These are phyloP conservation scores for Oreotragus oreotragus DNA, from an alignment of 2,113 vertebrate genomes.

Conservation along the genomic window DNA sequence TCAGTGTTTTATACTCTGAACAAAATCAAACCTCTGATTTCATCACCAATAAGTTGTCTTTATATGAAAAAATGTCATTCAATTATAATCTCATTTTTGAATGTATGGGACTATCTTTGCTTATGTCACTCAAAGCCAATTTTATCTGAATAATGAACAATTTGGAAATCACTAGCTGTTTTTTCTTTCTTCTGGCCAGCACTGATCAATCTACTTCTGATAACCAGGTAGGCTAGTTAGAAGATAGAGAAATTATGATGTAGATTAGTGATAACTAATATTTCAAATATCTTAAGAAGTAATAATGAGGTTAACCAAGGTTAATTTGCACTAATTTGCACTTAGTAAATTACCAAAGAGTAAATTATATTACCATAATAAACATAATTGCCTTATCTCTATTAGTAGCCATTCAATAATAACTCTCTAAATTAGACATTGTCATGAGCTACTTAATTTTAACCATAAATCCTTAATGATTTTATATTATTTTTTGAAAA, in stretches of 20 bases:
- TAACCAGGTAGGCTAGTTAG: not conserved
- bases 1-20: not conserved
- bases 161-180: not conserved
- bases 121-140: not conserved
- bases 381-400: not conserved
- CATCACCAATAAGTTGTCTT: not conserved
- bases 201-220: not conserved
- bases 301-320: constrained; percentile 14
- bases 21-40: not conserved
- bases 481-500: not conserved
- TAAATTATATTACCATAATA: constrained; percentile 37
- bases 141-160: constrained; percentile 17
- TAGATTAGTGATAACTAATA: constrained; percentile 36
- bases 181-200: not conserved
- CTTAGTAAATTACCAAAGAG: constrained; percentile 39
- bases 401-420: not conserved
- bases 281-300: not conserved
- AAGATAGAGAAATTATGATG: not conserved
- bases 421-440: not conserved
- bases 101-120: not conserved
- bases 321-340: constrained; percentile 46
- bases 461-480: not conserved
- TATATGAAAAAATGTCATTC: constrained; percentile 6
- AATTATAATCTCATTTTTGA: not conserved
- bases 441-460: not conserved